A percentile compares a stretch with the other conserved stretches of the same genome.
Evolutionary conservation across 2,888 invertebrate species (phyloP).

Genomic region (Sarcophaga rosellei): DNA sequence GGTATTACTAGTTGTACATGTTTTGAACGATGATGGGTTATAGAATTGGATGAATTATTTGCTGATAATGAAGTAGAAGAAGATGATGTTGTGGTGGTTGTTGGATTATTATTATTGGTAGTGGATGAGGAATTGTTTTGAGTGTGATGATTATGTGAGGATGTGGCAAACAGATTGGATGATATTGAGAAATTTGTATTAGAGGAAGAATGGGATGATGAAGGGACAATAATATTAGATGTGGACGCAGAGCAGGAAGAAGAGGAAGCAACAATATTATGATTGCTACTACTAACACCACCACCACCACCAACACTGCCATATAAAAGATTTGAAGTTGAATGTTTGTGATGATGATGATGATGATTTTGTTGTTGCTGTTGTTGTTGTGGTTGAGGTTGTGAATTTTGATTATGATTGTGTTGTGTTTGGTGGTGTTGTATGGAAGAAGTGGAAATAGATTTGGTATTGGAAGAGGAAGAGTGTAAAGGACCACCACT

Average conservation of each 20-base stretch:
- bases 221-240: slow-evolving; percentile 64
- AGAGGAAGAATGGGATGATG: slow-evolving; percentile 68
- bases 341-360: slow-evolving; percentile 67
- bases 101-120: slow-evolving; percentile 55
- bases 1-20: slow-evolving; percentile 89
- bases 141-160: slow-evolving; percentile 64
- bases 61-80: slow-evolving; percentile 63
- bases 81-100: slow-evolving; percentile 42
- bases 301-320: slow-evolving; percentile 56
- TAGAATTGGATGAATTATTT: slow-evolving; percentile 61
- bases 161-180: slow-evolving; percentile 64
- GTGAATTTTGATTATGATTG: slow-evolving; percentile 62
- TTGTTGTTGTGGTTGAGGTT: slow-evolving; percentile 51
- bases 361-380: slow-evolving; percentile 54
- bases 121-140: slow-evolving; percentile 61
- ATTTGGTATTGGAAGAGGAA: slow-evolving; percentile 77
- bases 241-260: slow-evolving; percentile 69
- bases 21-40: slow-evolving; percentile 73
- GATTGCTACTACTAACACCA: slow-evolving; percentile 47
- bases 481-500: slow-evolving; percentile 69
- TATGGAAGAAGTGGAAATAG: slow-evolving; percentile 79
- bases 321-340: slow-evolving; percentile 64
- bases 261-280: slow-evolving; percentile 67
- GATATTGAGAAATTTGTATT: slow-evolving; percentile 70
- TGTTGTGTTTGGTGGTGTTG: slow-evolving; percentile 72